phyloP scores from a whole-genome alignment of 2,797 vertebrate genomes.

The Schizopygopsis malacanthus region DNA sequence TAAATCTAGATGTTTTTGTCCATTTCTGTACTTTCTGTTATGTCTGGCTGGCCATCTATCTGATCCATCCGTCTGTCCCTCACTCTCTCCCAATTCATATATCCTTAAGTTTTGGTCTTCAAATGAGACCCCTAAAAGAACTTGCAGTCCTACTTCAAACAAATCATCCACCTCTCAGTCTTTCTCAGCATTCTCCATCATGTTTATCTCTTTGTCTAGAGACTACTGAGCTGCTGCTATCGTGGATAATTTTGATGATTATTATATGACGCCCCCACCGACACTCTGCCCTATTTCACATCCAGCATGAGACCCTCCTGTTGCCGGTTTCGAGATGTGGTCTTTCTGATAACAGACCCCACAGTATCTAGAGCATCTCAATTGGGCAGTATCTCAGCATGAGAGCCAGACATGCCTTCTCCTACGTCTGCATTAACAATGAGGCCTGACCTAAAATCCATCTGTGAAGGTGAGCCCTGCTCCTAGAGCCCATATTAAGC shows the following conservation, averaged over 20 bases:
- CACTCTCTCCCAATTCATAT: background rate
- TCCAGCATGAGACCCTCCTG: slow-evolving; percentile 23
- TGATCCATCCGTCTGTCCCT: background rate
- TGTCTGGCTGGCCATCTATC: background rate
- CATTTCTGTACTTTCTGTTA: background rate
- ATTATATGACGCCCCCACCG: background rate
- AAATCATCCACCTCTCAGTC: background rate
- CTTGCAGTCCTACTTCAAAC: background rate
- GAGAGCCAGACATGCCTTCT: slow-evolving; percentile 32
- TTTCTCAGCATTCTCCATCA: slow-evolving; percentile 7
- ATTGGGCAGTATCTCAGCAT: slow-evolving; percentile 16
- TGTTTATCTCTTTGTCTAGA: background rate
- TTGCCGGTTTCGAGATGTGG: slow-evolving; percentile 8
- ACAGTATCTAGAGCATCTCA: slow-evolving; percentile 36
- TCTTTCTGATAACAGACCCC: slow-evolving; percentile 13
- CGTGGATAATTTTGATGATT: slow-evolving; percentile 22
- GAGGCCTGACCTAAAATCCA: slow-evolving; percentile 13
- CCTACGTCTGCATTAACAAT: slow-evolving; percentile 33
- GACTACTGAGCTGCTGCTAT: background rate
- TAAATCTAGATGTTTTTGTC: background rate
- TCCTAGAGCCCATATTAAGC: background rate
- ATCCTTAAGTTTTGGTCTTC: background rate
- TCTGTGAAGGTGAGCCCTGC: slow-evolving; percentile 6
- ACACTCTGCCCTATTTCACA: slow-evolving; percentile 28
- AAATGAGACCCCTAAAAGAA: background rate